Base-by-base conservation (phyloP, 92 coral and sea anemone species). In the Palythoa grandis region DNA sequence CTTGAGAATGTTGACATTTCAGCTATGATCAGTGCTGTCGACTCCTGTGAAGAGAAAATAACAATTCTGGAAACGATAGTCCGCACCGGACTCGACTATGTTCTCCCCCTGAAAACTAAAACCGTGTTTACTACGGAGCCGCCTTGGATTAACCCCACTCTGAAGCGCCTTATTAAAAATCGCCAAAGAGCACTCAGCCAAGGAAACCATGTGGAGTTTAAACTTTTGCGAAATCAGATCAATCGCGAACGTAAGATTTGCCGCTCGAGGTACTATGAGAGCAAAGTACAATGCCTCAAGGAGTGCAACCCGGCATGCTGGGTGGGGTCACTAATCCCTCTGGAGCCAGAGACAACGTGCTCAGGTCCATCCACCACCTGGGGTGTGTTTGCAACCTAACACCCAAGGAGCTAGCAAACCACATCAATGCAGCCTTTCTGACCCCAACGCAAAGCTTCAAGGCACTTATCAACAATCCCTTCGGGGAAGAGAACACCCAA, bases 281-380 rank as follows among this genome's bases (percentile, higher is more conserved):
- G 1, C 35, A 29, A 29, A 29, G 35, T 29, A 29, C 35, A 29
- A 29, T 1, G 1, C 35, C 89, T 85, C 47, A 89, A 89, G 73
- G 86, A 85, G 22, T 85, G 89, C 76, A 77, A 70, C 80, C 92
- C 87, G 69, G 75, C 88, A 76, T 71, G 25, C 52, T 68, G 38
- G 72, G 43, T 24, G 72, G 39, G 14, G 72, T 29, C 72, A 68
- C 72, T 25, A 68, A 68, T 24, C 14, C 43, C 0, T 24, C 38
- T 23, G 72, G 43, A 13, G 72, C 72, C 72, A 68, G 72, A 24
- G 72, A 68, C 39, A 68, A 68, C 72, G 72, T 24, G 72, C 72
- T 68, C 39, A 68, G 39, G 72, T 68, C 72, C 72, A 24, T 68
- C 72, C 39, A 68, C 72, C 72, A 68, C 39, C 72, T 68, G 72